A percentile compares a stretch with the other conserved stretches of the same genome.
These are phyloP conservation scores for Spondyliosoma cantharus DNA, from an alignment of 2,797 vertebrate genomes.

Conservation along the genomic window DNA sequence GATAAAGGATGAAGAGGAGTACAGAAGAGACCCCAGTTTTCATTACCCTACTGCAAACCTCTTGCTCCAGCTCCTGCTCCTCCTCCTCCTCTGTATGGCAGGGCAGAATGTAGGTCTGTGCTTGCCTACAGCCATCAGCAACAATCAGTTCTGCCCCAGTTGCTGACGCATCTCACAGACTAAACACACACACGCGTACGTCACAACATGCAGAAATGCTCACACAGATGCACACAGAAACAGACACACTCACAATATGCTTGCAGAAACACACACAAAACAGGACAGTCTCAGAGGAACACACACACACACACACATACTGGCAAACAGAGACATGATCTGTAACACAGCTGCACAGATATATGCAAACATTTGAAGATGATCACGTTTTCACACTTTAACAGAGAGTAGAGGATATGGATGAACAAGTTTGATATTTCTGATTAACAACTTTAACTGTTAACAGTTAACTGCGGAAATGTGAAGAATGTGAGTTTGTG, in stretches of 20 bases:
- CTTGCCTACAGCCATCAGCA: constrained; percentile 84
- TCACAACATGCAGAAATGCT: constrained; percentile 52
- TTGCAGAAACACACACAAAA: constrained; percentile 26
- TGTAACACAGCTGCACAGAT: constrained; percentile 13
- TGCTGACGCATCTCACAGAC: constrained; percentile 80
- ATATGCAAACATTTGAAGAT: constrained; percentile 23
- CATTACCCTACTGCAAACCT: constrained; percentile 29
- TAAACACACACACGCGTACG: constrained; percentile 64
- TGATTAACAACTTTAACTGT: constrained; percentile 2
- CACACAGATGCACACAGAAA: constrained; percentile 31
- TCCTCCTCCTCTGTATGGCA: constrained; percentile 47
- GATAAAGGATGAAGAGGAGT: constrained; percentile 26
- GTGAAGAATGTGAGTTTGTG: neutral
- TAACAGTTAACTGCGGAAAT: constrained; percentile 10
- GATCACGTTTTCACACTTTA: constrained; percentile 12
- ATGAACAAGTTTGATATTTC: neutral
- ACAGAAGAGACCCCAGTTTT: constrained; percentile 59
- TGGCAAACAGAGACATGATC: constrained; percentile 15
- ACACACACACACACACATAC: neutral
- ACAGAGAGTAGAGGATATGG: neutral
- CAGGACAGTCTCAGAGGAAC: constrained; percentile 4
- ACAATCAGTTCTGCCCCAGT: constrained; percentile 88
- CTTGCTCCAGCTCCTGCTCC: constrained; percentile 41
- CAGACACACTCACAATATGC: constrained; percentile 58
- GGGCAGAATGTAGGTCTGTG: constrained; percentile 84